A percentile compares a stretch with the other conserved stretches of the same genome.
phyloP scores from a whole-genome alignment of 2,113 vertebrate genomes.

The Nothocercus julius region DNA sequence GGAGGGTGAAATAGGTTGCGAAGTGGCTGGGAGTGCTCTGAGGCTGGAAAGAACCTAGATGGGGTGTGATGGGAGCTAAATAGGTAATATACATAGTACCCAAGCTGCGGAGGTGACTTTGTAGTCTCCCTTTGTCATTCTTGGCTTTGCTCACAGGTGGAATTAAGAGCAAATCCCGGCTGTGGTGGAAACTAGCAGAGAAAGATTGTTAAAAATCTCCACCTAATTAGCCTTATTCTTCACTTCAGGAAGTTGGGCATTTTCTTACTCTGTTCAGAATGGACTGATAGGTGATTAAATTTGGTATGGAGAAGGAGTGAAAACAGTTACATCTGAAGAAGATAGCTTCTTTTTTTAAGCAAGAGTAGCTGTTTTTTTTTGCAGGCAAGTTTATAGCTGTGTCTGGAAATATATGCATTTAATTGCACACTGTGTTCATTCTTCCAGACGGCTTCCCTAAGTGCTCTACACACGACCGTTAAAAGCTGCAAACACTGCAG shows the following conservation, averaged over 20 bases:
- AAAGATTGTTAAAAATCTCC: background rate
- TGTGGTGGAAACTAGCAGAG: background rate
- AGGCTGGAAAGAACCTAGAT: background rate
- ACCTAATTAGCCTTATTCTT: constrained; percentile 13
- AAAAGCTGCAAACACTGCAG: background rate
- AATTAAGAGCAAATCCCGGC: background rate
- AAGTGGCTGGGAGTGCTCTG: background rate
- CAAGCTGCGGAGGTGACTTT: constrained; percentile 47
- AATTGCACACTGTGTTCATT: background rate
- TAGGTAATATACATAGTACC: background rate
- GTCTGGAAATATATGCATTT: background rate
- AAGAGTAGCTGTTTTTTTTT: background rate
- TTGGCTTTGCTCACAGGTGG: constrained; percentile 56
- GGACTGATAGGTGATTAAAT: background rate
- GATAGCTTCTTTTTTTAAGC: background rate
- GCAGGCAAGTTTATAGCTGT: background rate
- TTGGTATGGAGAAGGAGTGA: background rate
- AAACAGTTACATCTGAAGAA: constrained; percentile 7
- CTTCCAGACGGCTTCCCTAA: constrained; percentile 24
- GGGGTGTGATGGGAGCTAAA: background rate
- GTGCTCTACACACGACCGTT: background rate
- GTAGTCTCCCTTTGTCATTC: background rate
- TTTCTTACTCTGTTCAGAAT: background rate
- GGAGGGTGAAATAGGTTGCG: background rate
- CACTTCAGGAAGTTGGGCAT: background rate